Evolutionary conservation across 1,140 invertebrate genomes (phyloP).

Genomic region (Trachelipus rathkii): DNA sequence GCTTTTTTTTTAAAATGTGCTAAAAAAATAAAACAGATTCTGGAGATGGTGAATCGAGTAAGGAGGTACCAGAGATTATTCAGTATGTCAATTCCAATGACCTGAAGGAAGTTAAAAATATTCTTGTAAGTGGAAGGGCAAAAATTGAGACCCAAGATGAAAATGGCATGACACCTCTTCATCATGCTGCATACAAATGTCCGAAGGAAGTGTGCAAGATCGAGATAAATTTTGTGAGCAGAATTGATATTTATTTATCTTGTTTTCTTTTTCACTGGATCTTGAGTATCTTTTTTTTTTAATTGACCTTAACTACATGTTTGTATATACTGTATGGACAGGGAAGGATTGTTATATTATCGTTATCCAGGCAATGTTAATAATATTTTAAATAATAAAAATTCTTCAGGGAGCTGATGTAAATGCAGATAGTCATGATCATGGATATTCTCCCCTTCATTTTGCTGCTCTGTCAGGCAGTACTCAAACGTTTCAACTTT

Average conservation of each 20-base stretch:
- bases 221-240: background rate
- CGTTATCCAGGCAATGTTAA: background rate
- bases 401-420: conserved; percentile 79
- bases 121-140: background rate
- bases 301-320: no score
- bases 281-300: no score
- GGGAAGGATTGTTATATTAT: background rate
- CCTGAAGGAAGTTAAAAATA: background rate
- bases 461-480: conserved; percentile 93
- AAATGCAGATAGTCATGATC: conserved; percentile 81
- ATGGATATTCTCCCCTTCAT: conserved; percentile 90
- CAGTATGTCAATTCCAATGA: background rate
- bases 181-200: background rate
- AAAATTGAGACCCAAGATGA: background rate
- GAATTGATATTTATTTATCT: background rate
- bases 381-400: background rate
- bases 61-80: background rate
- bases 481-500: conserved; percentile 72
- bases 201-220: background rate
- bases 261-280: background rate
- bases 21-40: no score
- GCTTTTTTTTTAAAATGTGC: no score
- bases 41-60: no score
- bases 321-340: background rate
- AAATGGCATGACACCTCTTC: conserved; percentile 1